Percentiles rank a stretch among this genome's conserved stretches.
These are phyloP conservation scores for Epinotia ramella DNA, from an alignment of 2,888 invertebrate species.

Conservation along the genomic window DNA sequence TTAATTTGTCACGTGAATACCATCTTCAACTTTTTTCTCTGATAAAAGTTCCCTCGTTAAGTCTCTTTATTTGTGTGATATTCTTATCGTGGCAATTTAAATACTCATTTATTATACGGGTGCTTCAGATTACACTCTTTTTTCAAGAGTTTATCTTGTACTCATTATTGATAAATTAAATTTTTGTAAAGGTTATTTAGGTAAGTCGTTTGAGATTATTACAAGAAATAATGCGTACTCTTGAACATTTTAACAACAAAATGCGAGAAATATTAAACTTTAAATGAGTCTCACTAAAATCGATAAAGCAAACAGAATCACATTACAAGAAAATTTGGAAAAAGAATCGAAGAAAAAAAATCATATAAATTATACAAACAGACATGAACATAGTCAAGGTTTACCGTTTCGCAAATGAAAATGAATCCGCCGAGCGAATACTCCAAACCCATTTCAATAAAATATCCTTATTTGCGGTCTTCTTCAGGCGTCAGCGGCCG, in stretches of 20 bases:
- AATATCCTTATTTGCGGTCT: constrained; percentile 29
- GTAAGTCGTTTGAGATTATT: too few species aligned
- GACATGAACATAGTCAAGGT: constrained; percentile 11
- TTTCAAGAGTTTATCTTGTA: not conserved
- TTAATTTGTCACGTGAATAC: constrained; percentile 51
- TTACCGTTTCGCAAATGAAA: constrained; percentile 36
- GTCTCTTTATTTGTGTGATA: constrained; percentile 44
- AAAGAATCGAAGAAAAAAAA: not conserved
- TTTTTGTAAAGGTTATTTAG: not conserved
- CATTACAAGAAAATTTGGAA: not conserved
- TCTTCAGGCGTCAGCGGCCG: not conserved
- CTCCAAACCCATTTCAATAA: constrained; percentile 34
- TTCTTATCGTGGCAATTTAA: constrained; percentile 38
- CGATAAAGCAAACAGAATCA: too few species aligned
- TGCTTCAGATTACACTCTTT: not conserved
- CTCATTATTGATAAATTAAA: not conserved
- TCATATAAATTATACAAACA: constrained; percentile 18
- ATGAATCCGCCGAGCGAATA: constrained; percentile 39
- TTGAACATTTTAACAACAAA: too few species aligned
- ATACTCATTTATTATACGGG: constrained; percentile 28
- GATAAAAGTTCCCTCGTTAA: constrained; percentile 49
- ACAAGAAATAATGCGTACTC: too few species aligned
- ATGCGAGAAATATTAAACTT: too few species aligned
- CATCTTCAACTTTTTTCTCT: constrained; percentile 47
- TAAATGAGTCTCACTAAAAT: too few species aligned